phyloP scores from a whole-genome alignment of 2,113 vertebrate species.

The Promerops cafer region DNA sequence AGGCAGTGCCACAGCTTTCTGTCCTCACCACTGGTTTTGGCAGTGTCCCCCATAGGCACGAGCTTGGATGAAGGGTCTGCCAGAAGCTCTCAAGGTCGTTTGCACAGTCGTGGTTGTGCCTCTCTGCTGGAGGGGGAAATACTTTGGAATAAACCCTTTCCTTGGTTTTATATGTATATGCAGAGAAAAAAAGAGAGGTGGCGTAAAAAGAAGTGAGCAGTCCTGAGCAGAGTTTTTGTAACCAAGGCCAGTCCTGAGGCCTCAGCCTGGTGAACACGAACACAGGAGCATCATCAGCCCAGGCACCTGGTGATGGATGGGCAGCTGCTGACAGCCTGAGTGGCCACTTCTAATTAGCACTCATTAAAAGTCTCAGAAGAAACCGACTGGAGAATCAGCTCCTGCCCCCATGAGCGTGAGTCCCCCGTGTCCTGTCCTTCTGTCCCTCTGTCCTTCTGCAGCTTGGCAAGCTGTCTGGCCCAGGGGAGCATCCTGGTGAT shows the following conservation, averaged over 20 bases:
- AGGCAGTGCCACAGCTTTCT: not conserved
- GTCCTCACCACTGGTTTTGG: not conserved
- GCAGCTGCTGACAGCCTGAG: not conserved
- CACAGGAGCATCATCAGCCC: not conserved
- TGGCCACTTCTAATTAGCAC: not conserved
- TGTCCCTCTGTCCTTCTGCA: not conserved
- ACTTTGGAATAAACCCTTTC: not conserved
- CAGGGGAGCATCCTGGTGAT: not conserved
- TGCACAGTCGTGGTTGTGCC: not conserved
- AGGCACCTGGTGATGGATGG: not conserved
- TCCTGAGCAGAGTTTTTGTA: not conserved
- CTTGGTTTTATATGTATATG: not conserved
- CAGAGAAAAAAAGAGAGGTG: not conserved
- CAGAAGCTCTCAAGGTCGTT: not conserved
- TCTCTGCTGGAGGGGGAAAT: not conserved
- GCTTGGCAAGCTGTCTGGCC: accelerated
- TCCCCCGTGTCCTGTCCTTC: no score
- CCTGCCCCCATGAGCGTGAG: not conserved
- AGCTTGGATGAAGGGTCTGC: not conserved
- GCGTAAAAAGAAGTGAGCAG: not conserved
- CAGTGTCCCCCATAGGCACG: accelerated
- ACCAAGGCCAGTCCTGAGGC: not conserved
- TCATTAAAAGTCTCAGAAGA: not conserved
- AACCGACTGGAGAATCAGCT: not conserved
- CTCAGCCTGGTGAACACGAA: not conserved